Evolutionary conservation across 2,113 vertebrate species (phyloP).

Genomic region (Oncorhynchus gorbuscha): DNA sequence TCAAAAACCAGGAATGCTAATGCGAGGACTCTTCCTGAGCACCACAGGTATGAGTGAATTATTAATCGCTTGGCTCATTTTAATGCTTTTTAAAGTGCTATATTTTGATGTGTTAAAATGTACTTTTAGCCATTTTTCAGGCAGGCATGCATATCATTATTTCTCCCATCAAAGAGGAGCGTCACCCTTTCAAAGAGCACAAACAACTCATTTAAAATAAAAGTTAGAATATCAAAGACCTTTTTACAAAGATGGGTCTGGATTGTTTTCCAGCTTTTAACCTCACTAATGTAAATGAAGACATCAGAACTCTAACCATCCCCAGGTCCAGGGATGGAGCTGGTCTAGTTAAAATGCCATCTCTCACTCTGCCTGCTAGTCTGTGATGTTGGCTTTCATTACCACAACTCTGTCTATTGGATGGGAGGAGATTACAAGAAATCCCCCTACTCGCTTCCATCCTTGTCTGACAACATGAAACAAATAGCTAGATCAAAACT

Average conservation of each 20-base stretch:
- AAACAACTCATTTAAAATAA: constrained; percentile 81
- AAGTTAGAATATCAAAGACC: constrained; percentile 75
- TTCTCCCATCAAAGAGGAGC: constrained; percentile 76
- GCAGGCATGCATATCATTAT: constrained; percentile 79
- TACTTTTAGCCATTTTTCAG: constrained; percentile 80
- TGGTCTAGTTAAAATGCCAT: constrained; percentile 61
- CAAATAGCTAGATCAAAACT: constrained; percentile 21
- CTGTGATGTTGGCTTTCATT: constrained; percentile 51
- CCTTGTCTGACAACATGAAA: constrained; percentile 32
- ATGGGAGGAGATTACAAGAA: constrained; percentile 19
- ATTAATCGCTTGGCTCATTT: constrained; percentile 81
- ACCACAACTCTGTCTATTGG: constrained; percentile 49
- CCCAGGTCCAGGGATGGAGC: constrained; percentile 54
- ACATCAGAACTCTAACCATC: constrained; percentile 38
- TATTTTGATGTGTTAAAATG: constrained; percentile 82
- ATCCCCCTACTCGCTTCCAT: constrained; percentile 30
- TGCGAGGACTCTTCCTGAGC: constrained; percentile 74
- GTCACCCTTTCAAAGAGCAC: constrained; percentile 76
- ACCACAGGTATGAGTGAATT: constrained; percentile 83
- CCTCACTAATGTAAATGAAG: constrained; percentile 73
- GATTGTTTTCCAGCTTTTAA: constrained; percentile 74
- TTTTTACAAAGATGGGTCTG: constrained; percentile 69
- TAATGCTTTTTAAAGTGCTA: constrained; percentile 83
- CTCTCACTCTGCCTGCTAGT: constrained; percentile 22
- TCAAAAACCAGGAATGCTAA: constrained; percentile 76